These are phyloP conservation scores for Hypselothyrea guttata DNA, from an alignment of 2,888 invertebrate genomes.

Conservation along the genomic window DNA sequence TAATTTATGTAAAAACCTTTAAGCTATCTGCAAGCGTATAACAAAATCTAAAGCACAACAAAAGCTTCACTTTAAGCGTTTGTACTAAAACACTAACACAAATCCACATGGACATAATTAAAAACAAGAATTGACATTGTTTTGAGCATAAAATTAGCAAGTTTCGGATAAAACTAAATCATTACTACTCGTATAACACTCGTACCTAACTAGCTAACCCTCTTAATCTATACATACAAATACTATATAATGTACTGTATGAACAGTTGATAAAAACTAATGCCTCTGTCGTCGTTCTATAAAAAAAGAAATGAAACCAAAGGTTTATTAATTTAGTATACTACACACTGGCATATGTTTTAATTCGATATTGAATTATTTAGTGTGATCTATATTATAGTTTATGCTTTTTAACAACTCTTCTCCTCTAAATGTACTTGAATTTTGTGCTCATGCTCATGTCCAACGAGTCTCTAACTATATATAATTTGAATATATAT, in stretches of 20 bases:
- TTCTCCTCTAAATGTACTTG: conserved; percentile 65
- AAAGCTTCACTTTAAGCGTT: conserved; percentile 12
- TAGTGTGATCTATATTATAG: conserved; percentile 31
- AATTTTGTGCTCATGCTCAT: conserved; percentile 75
- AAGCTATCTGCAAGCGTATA: conserved; percentile 4
- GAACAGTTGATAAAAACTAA: conserved; percentile 35
- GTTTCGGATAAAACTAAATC: conserved; percentile 22
- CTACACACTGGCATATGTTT: conserved; percentile 50
- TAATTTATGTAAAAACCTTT: not conserved
- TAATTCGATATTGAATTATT: conserved; percentile 21
- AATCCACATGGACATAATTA: conserved; percentile 10
- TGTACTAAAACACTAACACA: conserved; percentile 41
- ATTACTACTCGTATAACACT: conserved; percentile 12
- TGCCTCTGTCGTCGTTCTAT: conserved; percentile 35
- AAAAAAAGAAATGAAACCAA: not conserved
- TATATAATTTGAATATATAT: conserved; percentile 8
- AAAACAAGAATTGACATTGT: conserved; percentile 42
- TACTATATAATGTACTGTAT: conserved; percentile 35
- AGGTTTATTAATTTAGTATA: too few relatives aligned
- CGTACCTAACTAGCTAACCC: conserved; percentile 28
- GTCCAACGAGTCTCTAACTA: conserved; percentile 35
- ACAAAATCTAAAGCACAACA: not conserved
- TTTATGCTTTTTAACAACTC: conserved; percentile 18
- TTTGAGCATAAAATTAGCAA: conserved; percentile 51
- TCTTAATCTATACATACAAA: conserved; percentile 31